Evolutionary conservation across 2,888 invertebrate species (phyloP), one percentile per base, ranked within the genome.

Genomic region (Adelognathus sp.): DNA sequence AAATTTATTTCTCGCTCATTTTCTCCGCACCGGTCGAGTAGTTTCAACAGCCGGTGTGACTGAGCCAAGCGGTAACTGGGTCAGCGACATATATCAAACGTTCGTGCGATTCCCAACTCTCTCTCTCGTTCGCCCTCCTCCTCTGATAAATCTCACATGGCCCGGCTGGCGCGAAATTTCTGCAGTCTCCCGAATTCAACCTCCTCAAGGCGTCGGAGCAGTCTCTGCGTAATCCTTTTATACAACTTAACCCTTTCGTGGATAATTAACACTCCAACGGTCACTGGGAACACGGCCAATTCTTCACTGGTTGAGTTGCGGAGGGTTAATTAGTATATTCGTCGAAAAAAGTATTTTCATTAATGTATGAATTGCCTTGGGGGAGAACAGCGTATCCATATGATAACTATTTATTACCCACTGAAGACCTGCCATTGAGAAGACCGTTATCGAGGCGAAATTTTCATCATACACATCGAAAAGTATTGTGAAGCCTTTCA

Each of bases 41-140:
- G 46, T 31, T 29, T 31, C 29, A 29, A 24, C 76, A 71, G 56
- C 73, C n/a, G 77, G 67, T 73, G 73, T 73, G 67, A 69, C 56
- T 29, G 71, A 52, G 60, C 41, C 56, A n/a, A 77, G 63, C 56
- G 31, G 69, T 63, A 77, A 77, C 77, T 77, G 73, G 77, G 77
- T 77, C 73, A 73, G 63, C 63, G 56, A 69, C 63, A 46, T 77
- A 73, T 69, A 77, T 73, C 77, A 77, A 77, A 77, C 73, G 63
- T 44, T 61, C 44, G 77, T 73, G 50, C 24, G 77, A 77, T 72
- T 73, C 77, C 46, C 46, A 11, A 27, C 31, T 29, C 73, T 39
- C 58, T 36, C 66, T 46, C 72, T 39, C 44, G 56, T 33, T 46
- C 54, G 44, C 21, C 11, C 54, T 27, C 21, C n/a, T 31, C 50